Base-by-base conservation (phyloP, 2,113 vertebrate genomes). In the Spermophilus dauricus region DNA sequence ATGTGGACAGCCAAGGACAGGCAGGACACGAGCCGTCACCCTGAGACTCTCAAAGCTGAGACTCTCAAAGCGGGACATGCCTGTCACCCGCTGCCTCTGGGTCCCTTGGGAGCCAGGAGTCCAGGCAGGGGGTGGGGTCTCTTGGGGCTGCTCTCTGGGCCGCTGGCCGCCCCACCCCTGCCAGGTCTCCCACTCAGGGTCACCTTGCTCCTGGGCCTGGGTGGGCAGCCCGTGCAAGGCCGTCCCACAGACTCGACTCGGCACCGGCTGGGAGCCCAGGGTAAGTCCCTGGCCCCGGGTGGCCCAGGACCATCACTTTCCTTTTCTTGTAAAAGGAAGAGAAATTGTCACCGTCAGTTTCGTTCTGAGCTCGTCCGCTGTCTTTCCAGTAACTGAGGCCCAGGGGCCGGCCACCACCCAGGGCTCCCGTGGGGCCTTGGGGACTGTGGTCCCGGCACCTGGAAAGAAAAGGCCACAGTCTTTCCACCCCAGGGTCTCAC, bases 381-480 rank as follows among this genome's bases (percentile, higher is more conserved):
- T 95, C 97, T 96, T 98, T 98, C 98, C 98, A 98, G 98, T 97
- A 98, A 98, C 94, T 84, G 32, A 75, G 88, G n/a, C 11, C 20
- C 7, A 17, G 88, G 45, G 61, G 95, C 73, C 11, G 81, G 77
- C 77, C 37, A 4, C 63, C 2, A 18, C 58, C 76, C 2, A 3
- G 87, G 83, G 83, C 39, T 2, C 56, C 91, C n/a, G 42, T 0
- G 56, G 73, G 73, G 75, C 24, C 77, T n/a, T 3, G 58, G 88
- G 87, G 86, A 16, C 89, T 56, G 80, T 53, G 84, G 80, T 86
- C 28, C 30, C 14, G 65, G 51, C 75, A 96, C 97, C 92, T 95
- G 56, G 37, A n/a, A n/a, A n/a, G n/a, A n/a, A n/a, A n/a, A n/a
- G n/a, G n/a, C n/a, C n/a, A n/a, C n/a, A n/a, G n/a, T n/a, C n/a